phyloP scores from a whole-genome alignment of 1,140 invertebrate genomes.

The Maconellicoccus hirsutus region DNA sequence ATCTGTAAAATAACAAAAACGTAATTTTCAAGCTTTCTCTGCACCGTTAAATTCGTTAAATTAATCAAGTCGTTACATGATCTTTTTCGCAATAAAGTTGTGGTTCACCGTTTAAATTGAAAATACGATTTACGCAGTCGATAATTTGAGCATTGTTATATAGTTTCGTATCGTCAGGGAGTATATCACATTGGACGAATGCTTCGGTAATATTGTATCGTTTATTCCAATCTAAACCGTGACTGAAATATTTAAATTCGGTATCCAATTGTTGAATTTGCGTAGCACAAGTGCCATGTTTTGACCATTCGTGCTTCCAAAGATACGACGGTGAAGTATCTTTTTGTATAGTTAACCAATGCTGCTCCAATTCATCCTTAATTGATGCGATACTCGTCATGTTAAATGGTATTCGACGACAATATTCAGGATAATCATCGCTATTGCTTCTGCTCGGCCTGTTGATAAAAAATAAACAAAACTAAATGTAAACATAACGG shows the following conservation, averaged over 20 bases:
- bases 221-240: constrained; percentile 49
- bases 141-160: background rate
- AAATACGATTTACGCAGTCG: background rate
- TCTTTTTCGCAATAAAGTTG: background rate
- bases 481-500: background rate
- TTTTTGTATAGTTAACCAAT: constrained; percentile 43
- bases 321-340: constrained; percentile 40
- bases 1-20: background rate
- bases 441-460: constrained; percentile 55
- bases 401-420: constrained; percentile 52
- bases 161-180: background rate
- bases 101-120: background rate
- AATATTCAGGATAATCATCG: constrained; percentile 55
- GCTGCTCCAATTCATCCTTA: constrained; percentile 44
- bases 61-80: background rate
- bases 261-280: constrained; percentile 45
- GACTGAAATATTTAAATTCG: constrained; percentile 59
- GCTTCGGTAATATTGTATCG: background rate
- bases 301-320: constrained; percentile 75
- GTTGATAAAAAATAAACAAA: constrained; percentile 24
- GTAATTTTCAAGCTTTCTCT: background rate
- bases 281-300: constrained; percentile 70
- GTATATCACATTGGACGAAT: background rate
- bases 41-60: background rate
- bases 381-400: constrained; percentile 44